These are phyloP conservation scores for Eonycteris spelaea DNA, from an alignment of 2,113 vertebrate species.

Conservation along the genomic window DNA sequence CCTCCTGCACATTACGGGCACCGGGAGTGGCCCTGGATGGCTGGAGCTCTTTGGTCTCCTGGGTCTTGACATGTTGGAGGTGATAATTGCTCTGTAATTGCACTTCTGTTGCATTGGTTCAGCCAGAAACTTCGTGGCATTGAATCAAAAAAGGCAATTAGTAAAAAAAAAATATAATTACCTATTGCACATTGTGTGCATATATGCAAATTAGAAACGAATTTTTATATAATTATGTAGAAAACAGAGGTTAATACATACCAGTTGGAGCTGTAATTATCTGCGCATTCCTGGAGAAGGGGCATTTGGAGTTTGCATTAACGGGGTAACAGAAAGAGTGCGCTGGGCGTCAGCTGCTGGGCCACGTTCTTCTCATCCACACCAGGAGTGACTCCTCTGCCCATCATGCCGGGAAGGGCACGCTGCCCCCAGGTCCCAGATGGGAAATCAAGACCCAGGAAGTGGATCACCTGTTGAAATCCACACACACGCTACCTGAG, in stretches of 20 bases:
- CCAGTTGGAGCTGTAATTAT: constrained; percentile 9
- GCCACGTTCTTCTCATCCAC: background rate
- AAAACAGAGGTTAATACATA: constrained; percentile 50
- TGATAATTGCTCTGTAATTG: background rate
- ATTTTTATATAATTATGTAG: constrained; percentile 42
- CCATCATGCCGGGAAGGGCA: background rate
- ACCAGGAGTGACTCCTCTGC: background rate
- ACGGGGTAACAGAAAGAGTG: background rate
- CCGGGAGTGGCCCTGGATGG: accelerated
- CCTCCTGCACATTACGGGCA: accelerated
- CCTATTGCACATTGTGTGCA: constrained; percentile 47
- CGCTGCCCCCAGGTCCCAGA: background rate
- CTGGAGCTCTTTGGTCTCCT: background rate
- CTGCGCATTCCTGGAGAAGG: background rate
- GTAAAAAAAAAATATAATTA: constrained; percentile 22
- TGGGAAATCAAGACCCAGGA: background rate
- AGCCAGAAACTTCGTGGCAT: background rate
- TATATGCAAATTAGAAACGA: constrained; percentile 29
- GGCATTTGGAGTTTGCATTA: background rate
- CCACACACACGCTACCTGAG: background rate
- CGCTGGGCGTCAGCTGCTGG: background rate
- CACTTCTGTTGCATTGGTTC: background rate
- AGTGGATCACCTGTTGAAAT: background rate
- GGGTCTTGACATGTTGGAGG: background rate
- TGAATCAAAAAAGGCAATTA: constrained; percentile 52